Conservation (phyloP, 1,140 invertebrate species). For the Hyposmocoma kahamanoa region DNA sequence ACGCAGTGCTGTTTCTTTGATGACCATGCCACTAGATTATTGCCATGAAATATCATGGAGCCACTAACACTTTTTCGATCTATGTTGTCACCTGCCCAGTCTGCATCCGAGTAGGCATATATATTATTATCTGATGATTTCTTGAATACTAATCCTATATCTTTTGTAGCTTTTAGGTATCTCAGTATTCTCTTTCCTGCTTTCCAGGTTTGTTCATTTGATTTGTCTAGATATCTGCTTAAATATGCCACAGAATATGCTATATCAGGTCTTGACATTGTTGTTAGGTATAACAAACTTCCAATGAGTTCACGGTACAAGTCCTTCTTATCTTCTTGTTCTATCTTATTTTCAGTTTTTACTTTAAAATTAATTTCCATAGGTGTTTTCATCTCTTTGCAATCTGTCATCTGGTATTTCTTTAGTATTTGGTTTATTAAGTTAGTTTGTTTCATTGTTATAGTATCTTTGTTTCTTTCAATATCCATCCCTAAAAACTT, state of each 20-base stretch:
- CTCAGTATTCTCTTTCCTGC: not conserved
- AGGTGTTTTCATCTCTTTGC: constrained; percentile 13
- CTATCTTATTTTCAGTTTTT: not conserved
- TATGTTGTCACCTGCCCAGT: not conserved
- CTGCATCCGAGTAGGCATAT: not conserved
- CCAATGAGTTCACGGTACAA: not conserved
- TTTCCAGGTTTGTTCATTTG: not conserved
- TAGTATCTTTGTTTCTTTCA: constrained; percentile 9
- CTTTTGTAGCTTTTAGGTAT: not conserved
- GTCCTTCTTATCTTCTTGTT: too few relatives aligned
- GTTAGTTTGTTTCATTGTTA: constrained; percentile 14
- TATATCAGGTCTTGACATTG: not conserved
- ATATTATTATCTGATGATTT: not conserved
- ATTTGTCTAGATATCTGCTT: not conserved
- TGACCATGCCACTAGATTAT: not conserved
- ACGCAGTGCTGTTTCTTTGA: not conserved
- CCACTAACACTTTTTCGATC: constrained; percentile 1
- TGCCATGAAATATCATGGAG: not conserved
- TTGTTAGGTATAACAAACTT: too few relatives aligned
- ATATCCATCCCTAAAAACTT: constrained; percentile 9
- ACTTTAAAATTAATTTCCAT: not conserved
- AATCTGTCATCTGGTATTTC: constrained; percentile 18
- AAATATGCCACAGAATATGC: not conserved
- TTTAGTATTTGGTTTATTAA: constrained; percentile 15
- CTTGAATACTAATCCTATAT: not conserved